These are phyloP conservation scores for Acanthopleura granulata DNA, from an alignment of 2,888 invertebrate genomes.

Conservation along the genomic window DNA sequence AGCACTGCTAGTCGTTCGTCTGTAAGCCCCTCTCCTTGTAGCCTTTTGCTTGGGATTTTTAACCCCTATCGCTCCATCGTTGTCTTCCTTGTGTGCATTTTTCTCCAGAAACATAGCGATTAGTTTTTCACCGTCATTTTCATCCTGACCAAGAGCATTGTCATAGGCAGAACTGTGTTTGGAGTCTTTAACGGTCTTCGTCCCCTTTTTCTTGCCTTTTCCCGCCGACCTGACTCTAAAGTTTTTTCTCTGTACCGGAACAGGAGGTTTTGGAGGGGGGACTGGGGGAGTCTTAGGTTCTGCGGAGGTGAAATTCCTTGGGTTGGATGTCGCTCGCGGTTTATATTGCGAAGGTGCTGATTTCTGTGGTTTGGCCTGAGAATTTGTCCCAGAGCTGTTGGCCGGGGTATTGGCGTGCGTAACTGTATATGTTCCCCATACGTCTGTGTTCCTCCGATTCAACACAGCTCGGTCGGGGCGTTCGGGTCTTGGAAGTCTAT, in stretches of 20 bases:
- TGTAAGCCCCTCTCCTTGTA: not conserved
- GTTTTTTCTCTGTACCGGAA: not conserved
- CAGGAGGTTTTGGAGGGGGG: not conserved
- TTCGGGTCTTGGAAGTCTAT: not conserved
- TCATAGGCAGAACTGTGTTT: not conserved
- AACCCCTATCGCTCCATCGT: not conserved
- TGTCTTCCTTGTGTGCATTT: not conserved
- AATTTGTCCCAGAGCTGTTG: not conserved
- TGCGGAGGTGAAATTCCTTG: not conserved
- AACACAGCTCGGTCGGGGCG: not conserved
- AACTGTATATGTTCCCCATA: slow-evolving; percentile 6
- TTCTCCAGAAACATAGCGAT: not conserved
- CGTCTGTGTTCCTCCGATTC: not conserved
- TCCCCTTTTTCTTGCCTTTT: not conserved
- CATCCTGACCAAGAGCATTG: not conserved
- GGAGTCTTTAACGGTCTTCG: not conserved
- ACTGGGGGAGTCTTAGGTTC: not conserved
- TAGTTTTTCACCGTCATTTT: not conserved
- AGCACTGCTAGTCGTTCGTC: not conserved
- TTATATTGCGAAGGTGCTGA: not conserved
- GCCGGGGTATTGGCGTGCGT: not conserved
- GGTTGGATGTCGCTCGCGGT: not conserved
- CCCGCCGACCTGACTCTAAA: not conserved
- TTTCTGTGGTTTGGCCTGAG: not conserved
- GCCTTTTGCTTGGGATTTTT: not conserved